Conservation (phyloP, 2,797 vertebrate species). For the Gallinago nigripennis region DNA sequence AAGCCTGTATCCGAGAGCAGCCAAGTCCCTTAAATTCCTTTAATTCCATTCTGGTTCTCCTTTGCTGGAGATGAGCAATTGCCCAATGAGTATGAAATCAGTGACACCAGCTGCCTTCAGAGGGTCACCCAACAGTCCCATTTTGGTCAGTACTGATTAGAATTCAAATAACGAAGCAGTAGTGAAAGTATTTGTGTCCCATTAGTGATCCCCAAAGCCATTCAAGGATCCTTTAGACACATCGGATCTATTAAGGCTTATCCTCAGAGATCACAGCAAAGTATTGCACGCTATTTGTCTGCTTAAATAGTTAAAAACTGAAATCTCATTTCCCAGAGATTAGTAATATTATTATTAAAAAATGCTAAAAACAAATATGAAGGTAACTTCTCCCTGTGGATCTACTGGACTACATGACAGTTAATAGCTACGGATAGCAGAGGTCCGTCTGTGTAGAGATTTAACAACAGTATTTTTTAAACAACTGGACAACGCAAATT, state of each 20-base stretch:
- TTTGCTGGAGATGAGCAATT: background rate
- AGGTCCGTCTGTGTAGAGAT: background rate
- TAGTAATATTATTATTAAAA: slow-evolving; percentile 3
- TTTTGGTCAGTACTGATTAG: slow-evolving; percentile 20
- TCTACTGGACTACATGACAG: background rate
- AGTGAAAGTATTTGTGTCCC: slow-evolving; percentile 9
- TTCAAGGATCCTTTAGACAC: slow-evolving; percentile 11
- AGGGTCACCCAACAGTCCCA: background rate
- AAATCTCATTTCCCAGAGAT: slow-evolving; percentile 30
- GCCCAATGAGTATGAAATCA: background rate
- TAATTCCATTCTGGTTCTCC: background rate
- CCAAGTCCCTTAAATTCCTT: slow-evolving; percentile 16
- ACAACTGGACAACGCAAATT: background rate
- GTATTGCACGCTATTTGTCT: slow-evolving; percentile 32
- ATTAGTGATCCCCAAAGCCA: slow-evolving; percentile 12
- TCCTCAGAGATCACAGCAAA: slow-evolving; percentile 42
- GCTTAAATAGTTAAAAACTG: slow-evolving; percentile 12
- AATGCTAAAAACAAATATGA: slow-evolving; percentile 39
- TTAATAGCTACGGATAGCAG: background rate
- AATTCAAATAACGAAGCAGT: slow-evolving; percentile 4
- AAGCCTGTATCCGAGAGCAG: background rate
- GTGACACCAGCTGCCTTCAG: background rate
- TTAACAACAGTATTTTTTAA: background rate
- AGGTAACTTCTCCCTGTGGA: background rate
- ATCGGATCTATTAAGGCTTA: slow-evolving; percentile 40